phyloP scores from a whole-genome alignment of 2,113 vertebrate species.

The Lipophrys pholis region DNA sequence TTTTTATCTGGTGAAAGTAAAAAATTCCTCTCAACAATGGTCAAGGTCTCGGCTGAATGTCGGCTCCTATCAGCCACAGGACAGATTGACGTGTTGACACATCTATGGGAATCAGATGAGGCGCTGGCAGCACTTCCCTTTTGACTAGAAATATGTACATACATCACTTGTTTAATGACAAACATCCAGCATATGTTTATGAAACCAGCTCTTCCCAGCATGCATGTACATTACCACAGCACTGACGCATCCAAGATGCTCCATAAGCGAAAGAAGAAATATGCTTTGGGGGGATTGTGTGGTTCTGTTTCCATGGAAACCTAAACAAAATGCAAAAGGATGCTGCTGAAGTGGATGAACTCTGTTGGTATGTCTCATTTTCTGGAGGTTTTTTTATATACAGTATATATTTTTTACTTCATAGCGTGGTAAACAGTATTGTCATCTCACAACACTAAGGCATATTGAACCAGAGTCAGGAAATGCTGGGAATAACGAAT shows the following conservation, averaged over 20 bases:
- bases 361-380: constrained; percentile 28
- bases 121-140: constrained; percentile 2
- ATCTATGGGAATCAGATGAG: constrained; percentile 7
- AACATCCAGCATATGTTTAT: background rate
- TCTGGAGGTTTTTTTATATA: constrained; percentile 4
- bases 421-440: constrained; percentile 25
- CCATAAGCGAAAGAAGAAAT: background rate
- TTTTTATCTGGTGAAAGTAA: background rate
- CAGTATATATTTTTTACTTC: constrained; percentile 15
- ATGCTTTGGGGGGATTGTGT: background rate
- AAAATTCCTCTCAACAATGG: no score
- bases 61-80: constrained; percentile 19
- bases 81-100: constrained; percentile 15
- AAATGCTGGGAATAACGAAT: background rate
- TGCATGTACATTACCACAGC: background rate
- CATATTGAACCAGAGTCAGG: background rate
- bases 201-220: background rate
- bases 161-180: background rate
- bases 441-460: constrained; percentile 25
- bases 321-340: constrained; percentile 8
- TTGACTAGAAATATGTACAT: constrained; percentile 4
- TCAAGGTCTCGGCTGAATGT: constrained; percentile 13
- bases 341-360: constrained; percentile 23
- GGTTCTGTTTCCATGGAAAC: constrained; percentile 52
- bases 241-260: background rate